Conservation (phyloP, 2,113 vertebrate genomes). For the Chloropsis hardwickii region DNA sequence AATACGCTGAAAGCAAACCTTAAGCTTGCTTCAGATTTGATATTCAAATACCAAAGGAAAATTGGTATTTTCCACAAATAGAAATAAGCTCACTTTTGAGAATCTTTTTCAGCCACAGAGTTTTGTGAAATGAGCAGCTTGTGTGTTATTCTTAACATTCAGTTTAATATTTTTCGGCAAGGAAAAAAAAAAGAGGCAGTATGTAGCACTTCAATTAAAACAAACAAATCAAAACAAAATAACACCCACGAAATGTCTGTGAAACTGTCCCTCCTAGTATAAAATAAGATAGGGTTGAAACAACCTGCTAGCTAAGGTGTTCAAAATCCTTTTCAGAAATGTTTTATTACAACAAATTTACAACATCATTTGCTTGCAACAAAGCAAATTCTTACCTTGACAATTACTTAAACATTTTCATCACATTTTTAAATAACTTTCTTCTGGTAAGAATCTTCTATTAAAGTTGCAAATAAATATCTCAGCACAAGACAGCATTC, state of each 20-base stretch:
- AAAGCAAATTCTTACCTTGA: neutral
- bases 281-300: neutral
- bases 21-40: neutral
- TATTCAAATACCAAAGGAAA: neutral
- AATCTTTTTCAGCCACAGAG: neutral
- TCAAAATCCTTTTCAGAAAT: neutral
- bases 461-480: neutral
- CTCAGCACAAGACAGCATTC: neutral
- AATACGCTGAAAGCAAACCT: neutral
- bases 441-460: neutral
- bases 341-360: neutral
- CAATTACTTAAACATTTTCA: neutral
- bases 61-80: neutral
- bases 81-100: neutral
- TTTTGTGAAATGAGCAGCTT: slow-evolving; percentile 19
- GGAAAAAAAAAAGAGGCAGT: neutral
- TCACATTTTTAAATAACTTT: neutral
- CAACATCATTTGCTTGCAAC: neutral
- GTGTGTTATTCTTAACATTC: slow-evolving; percentile 4
- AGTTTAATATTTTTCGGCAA: slow-evolving; percentile 13
- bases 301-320: neutral
- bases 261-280: neutral
- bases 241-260: neutral
- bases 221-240: slow-evolving; percentile 10
- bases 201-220: slow-evolving; percentile 2